Base-by-base conservation (phyloP, 2,113 vertebrate species). In the Gymnobelideus leadbeateri region DNA sequence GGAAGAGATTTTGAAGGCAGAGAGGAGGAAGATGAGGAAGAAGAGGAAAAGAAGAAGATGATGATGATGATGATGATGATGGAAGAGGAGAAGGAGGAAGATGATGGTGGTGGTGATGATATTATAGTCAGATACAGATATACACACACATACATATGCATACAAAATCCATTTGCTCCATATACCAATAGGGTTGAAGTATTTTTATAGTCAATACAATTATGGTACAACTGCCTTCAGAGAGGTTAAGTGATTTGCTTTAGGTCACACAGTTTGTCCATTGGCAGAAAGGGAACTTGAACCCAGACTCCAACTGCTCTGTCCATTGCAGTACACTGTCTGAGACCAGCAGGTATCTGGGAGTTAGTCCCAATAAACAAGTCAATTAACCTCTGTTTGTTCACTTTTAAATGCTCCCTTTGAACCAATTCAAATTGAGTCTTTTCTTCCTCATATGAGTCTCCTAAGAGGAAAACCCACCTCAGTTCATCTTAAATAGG, bases 281-380 rank as follows among this genome's bases (percentile, higher is more conserved):
- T 77, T 77, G 61, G 37, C 31, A 77, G 37, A 77, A 77, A n/a
- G 37, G 61, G 14, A n/a, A n/a, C 1, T 19, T 77, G 61, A 77
- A 77, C 5, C 14, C 14, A 19, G 14, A 77, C 16, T 77, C 61
- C 61, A 77, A 6, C 0, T 77, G 10, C 61, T 77, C 61, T 77
- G 4, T n/a, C 61, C 37, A n/a, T 4, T 77, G 61, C 31, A n/a
- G 0, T 16, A n/a, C 4, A n/a, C 14, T n/a, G 54, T 16, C 31
- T 51, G 31, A 25, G 24, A 94, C 28, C 91, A 94, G 68, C 68
- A 55, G 52, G 47, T 49, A 19, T 51, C 46, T 53, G 31, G 50
- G 12, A 61, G 23, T 2, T 95, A 12, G 90, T 61, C 61, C 89
- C 54, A 37, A 96, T 94, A 92, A 37, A 43, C 19, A 91, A 51